Base-by-base conservation (phyloP, 2,797 vertebrate species). In the Characodon lateralis region DNA sequence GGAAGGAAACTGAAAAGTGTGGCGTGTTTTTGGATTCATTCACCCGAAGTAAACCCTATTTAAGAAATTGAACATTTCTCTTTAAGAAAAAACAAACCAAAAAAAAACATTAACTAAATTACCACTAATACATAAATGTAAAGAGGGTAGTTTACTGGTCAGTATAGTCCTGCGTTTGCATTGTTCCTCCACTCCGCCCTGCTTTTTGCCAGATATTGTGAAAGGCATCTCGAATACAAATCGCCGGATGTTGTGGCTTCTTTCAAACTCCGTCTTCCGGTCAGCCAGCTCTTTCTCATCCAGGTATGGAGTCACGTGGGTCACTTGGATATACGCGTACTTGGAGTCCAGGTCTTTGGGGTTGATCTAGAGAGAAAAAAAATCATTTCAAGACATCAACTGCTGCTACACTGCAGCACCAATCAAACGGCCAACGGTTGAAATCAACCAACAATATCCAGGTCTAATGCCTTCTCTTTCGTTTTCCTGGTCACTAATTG, bases 221-320 rank as follows among this genome's bases (percentile, higher is more conserved):
- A 99, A 99, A n/a, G 98, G 98, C 97, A 97, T 99, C 94, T 99
- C 98, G 59, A 99, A 99, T 88, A 99, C 97, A 89, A 99, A 99
- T 63, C 98, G 97, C 1, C 97, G 97, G 71, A 99, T 97, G 87
- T 99, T 99, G 88, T 99, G 98, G 87, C 96, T 97, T 84, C 96
- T 97, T 90, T 99, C 98, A 56, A 99, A 99, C 79, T 99, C 98
- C 0, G 98, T 99, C 91, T 96, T 98, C 87, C 98, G 95, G 88
- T 99, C 98, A 51, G 95, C 96, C 77, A 98, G 84, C 88, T 99
- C 98, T 84, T 99, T 99, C 83, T 99, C 98, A 83, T 99, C 98
- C 74, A 99, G 96, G 91, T 96, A 98, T 0, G 98, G 98, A 70
- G 93, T 94, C 83, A 99, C 98, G 0, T 99, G 98, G 5, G 98